Base-by-base conservation (phyloP, 2,797 vertebrate species). In the Danio jaintianensis region DNA sequence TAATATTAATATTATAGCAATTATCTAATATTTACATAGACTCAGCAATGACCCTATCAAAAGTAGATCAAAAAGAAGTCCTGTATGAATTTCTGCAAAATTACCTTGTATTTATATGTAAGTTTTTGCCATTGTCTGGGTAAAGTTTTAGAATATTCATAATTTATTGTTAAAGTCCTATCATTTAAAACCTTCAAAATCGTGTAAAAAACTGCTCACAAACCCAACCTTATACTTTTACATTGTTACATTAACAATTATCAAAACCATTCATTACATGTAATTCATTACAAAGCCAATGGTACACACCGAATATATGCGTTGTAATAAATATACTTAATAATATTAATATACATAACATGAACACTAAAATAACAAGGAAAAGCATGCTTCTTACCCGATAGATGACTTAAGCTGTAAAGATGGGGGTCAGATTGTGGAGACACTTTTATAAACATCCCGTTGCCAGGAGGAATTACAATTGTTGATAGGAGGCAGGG, bases 361-460 rank as follows among this genome's bases (percentile, higher is more conserved):
- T 13, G 1, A 71, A 13, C 2, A 71, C 5, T 11, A 13, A 52
- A 50, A 50, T 52, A 22, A 56, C 13, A 55, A 62, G 13, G 20
- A 69, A 40, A 70, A 43, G 6, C 16, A 15, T 16, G 42, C 20
- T 52, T 63, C 77, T 79, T 71, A 79, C 77, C 77, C 0, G 47
- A 29, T 10, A 40, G 47, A 43, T 0, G 74, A 1, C 71, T 78
- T 53, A 71, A 13, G 18, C 3, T 0, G 38, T 29, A 78, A 78
- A 70, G 18, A 66, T 63, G 16, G 13, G 5, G 40, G 11, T 16
- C 20, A 11, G 50, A 72, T 15, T 52, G 29, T 16, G 38, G 66
- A 59, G 16, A 53, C 55, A 63, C 40, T 77, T 89, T 90, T 92
- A 92, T 90, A 88, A 82, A 78, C 90, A 85, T 72, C 83, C 10